phyloP scores from a whole-genome alignment of 2,113 vertebrate genomes.

The Rhinoptilus africanus region DNA sequence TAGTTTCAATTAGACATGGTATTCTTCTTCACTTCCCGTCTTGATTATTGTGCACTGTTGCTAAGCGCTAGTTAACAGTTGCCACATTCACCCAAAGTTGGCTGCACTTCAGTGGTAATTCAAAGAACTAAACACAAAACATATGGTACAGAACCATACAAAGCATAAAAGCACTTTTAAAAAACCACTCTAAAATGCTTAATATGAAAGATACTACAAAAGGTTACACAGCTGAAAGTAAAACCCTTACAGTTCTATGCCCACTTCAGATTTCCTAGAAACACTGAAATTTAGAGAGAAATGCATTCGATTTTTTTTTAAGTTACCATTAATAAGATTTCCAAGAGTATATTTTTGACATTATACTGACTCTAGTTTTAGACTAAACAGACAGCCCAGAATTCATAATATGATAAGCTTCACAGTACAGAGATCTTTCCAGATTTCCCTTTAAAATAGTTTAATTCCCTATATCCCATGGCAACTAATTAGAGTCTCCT shows the following conservation, averaged over 20 bases:
- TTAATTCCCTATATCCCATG: neutral
- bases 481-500: neutral
- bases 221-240: neutral
- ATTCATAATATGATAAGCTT: neutral
- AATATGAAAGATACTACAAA: neutral
- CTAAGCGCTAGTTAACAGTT: constrained; percentile 63
- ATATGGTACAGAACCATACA: constrained; percentile 38
- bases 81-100: constrained; percentile 56
- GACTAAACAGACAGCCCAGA: neutral
- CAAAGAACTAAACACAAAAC: constrained; percentile 56
- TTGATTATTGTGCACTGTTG: constrained; percentile 51
- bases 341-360: neutral
- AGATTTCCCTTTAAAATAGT: neutral
- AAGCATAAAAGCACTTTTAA: neutral
- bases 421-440: neutral
- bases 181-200: neutral
- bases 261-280: neutral
- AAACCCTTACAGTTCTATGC: neutral
- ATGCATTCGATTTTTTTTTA: neutral
- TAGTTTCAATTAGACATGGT: constrained; percentile 63
- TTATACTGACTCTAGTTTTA: neutral
- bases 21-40: constrained; percentile 62
- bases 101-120: constrained; percentile 37
- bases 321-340: neutral
- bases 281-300: neutral